Conservation (phyloP, 2,888 invertebrate species). For the Spodoptera littoralis region DNA sequence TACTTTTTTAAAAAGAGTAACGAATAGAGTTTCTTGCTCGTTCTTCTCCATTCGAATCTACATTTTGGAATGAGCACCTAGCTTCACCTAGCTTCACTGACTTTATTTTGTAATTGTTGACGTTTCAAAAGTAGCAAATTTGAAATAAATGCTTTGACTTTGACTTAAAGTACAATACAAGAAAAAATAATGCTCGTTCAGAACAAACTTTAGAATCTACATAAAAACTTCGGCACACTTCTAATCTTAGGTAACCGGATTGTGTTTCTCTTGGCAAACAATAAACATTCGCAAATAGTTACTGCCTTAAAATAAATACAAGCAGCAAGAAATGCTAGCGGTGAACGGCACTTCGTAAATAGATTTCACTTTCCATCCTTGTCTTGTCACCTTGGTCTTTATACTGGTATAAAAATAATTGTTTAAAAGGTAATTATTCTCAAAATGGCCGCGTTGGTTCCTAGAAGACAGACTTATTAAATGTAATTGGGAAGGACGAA, state of each 20-base stretch:
- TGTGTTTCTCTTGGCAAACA: constrained; percentile 38
- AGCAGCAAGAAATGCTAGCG: constrained; percentile 65
- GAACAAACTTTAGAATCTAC: background rate
- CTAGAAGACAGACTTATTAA: constrained; percentile 4
- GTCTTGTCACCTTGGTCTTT: constrained; percentile 73
- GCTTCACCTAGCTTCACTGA: too few species aligned
- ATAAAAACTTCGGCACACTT: constrained; percentile 16
- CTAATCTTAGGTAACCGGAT: constrained; percentile 28
- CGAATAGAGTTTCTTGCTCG: too few species aligned
- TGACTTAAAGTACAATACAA: too few species aligned
- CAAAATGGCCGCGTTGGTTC: constrained; percentile 22
- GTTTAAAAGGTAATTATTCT: constrained; percentile 22
- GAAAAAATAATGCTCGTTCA: too few species aligned
- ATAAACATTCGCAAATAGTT: constrained; percentile 62
- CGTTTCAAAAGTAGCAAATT: too few species aligned
- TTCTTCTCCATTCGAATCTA: too few species aligned
- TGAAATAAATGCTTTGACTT: too few species aligned
- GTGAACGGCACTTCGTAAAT: constrained; percentile 77
- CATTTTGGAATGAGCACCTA: too few species aligned
- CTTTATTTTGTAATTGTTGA: too few species aligned
- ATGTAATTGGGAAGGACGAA: background rate
- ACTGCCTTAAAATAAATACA: constrained; percentile 59
- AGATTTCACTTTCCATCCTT: constrained; percentile 84
- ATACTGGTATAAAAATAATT: constrained; percentile 45
- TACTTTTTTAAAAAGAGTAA: too few species aligned